Evolutionary conservation across 2,888 invertebrate genomes (phyloP), one percentile per base, ranked within the genome.

Genomic region (Augochlorella aurata): DNA sequence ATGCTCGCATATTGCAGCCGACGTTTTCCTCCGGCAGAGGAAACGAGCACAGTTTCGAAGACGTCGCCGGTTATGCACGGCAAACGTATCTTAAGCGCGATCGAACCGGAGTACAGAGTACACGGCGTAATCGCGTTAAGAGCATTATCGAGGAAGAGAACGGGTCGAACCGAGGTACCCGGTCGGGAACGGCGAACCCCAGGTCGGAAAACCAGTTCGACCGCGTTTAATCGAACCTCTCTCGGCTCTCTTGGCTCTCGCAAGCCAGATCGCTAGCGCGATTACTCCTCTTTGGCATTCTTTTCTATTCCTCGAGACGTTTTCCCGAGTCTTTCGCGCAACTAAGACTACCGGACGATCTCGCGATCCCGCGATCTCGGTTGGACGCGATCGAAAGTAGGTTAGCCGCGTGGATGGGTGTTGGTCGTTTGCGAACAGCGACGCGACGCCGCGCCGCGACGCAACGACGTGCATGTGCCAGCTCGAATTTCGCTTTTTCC

Each of bases 41-140:
- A 61, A 29, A 61, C 29, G 29, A 52, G 65, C 29, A 58, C 29
- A 9, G n/a, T 69, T 24, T 18, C 67, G 78, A 73, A 78, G 80
- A 71, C 58, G 79, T 63, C 63, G 52, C 29, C 50, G 82, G 58
- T 70, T 74, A 72, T 29, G 54, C 50, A 47, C 45, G 2, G 10
- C 63, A 61, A 74, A 45, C 82, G 74, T 58, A 24, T 45, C 77
- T 72, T 29, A 54, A 63, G 67, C 69, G 54, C 58, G 74, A 77
- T 72, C 61, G 68, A 79, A 77, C 77, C 75, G 66, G 77, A 79
- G 49, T 75, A 69, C 29, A 16, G 21, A 14, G 58, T 58, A 58
- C 73, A 63, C 74, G 71, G 52, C 67, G 54, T 82, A 82, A 83
- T 83, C 77, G 77, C 77, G 77, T 83, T 52, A 77, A 74, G 77